Base-by-base conservation (phyloP, 2,113 vertebrate species). In the Eurypyga helias region DNA sequence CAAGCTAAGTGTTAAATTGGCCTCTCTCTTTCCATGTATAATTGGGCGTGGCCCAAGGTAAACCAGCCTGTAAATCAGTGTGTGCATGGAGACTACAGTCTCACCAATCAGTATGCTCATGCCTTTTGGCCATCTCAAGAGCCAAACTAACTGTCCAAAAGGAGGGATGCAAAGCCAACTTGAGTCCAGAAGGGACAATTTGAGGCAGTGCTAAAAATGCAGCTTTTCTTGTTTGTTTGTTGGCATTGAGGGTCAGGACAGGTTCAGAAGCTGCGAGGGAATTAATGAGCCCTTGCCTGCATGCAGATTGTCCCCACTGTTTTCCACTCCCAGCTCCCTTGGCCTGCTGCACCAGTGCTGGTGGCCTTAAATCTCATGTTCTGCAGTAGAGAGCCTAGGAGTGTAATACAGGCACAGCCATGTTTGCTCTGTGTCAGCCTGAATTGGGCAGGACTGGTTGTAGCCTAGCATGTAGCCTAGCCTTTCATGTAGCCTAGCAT, bases 141-240 rank as follows among this genome's bases (percentile, higher is more conserved):
- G 48, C 43, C 69, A 79, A 93, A 85, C 29, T 89, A 90, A 67
- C 64, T 71, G 71, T 77, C 29, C 52, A 84, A 60, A 81, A 95
- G 34, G 48, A 75, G 55, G 25, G 57, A 84, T 91, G 87, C 80
- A 78, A 94, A 94, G 90, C 86, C 79, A 92, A 7, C 66, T 49
- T 58, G 60, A 84, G 36, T 69, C 14, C 17, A 80, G n/a, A n/a
- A 52, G 31, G 26, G 34, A 24, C n/a, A 33, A 14, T 66, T 66
- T 71, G 75, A 88, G 17, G 33, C 34, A 52, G 28, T 65, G 29
- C 13, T 76, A 36, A 20, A 67, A 48, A 46, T 28, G 24, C 25
- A 58, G 20, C 9, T 31, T 29, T 7, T 4, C 23, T 24, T 21
- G 15, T 23, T 23, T 15, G 18, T 52, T 54, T 23, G 15, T 6